phyloP scores from a whole-genome alignment of 1,140 invertebrate species.

The Armadillidium nasatum region DNA sequence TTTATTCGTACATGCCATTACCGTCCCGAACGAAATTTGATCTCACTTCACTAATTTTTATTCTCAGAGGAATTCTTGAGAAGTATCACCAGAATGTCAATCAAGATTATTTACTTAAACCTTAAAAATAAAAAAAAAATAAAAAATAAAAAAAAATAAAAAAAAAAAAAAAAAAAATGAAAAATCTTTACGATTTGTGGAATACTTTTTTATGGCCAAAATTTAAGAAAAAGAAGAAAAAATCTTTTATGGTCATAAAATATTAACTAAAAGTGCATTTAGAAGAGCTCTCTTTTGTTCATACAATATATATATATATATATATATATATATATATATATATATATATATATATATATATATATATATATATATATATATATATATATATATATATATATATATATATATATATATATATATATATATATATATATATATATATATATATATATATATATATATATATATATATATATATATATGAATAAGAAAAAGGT shows the following conservation, averaged over 20 bases:
- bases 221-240: too few relatives aligned
- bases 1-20: slow-evolving; percentile 1
- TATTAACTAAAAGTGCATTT: too few relatives aligned
- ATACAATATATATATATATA: neutral
- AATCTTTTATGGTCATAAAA: too few relatives aligned
- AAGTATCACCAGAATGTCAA: neutral
- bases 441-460: slow-evolving; percentile 8
- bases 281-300: too few relatives aligned
- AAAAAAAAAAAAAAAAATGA: too few relatives aligned
- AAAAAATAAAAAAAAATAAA: too few relatives aligned
- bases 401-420: slow-evolving; percentile 4
- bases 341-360: neutral
- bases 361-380: slow-evolving; percentile 10
- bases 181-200: too few relatives aligned
- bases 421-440: slow-evolving; percentile 13
- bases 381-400: neutral
- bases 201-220: too few relatives aligned
- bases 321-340: neutral
- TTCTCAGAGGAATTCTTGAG: neutral
- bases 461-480: neutral
- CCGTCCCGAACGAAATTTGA: neutral
- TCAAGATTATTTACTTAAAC: slow-evolving; percentile 3
- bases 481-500: too few relatives aligned
- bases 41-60: slow-evolving; percentile 1
- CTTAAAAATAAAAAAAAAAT: too few relatives aligned